Evolutionary conservation across 2,113 vertebrate genomes (phyloP).

Genomic region (Psephotus haematonotus): DNA sequence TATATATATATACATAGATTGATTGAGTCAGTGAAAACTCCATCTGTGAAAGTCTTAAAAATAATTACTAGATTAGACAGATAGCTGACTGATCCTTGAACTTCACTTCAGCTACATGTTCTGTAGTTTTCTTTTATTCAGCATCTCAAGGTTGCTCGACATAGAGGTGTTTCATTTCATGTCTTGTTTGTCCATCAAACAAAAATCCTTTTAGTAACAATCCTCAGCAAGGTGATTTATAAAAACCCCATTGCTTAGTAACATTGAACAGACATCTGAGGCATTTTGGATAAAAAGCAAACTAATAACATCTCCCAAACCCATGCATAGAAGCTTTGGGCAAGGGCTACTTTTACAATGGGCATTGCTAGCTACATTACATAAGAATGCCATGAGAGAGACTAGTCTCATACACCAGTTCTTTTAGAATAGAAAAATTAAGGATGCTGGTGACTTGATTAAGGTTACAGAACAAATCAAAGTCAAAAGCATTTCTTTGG

Average conservation of each 20-base stretch:
- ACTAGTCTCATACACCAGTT: background rate
- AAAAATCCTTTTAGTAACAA: background rate
- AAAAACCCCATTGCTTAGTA: background rate
- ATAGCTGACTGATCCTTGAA: background rate
- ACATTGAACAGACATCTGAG: background rate
- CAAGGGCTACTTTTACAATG: background rate
- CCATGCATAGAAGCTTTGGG: background rate
- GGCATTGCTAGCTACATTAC: background rate
- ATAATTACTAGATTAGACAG: background rate
- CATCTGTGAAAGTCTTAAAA: background rate
- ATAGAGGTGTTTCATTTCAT: background rate
- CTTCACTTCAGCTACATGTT: background rate
- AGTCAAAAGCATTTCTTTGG: background rate
- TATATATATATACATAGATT: background rate
- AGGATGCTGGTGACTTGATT: background rate
- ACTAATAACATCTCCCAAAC: background rate
- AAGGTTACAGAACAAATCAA: background rate
- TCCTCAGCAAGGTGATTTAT: background rate
- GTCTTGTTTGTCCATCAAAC: background rate
- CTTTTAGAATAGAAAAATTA: background rate
- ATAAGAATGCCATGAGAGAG: background rate
- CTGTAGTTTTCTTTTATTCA: background rate
- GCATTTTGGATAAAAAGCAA: background rate
- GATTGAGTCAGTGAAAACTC: background rate
- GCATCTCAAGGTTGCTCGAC: background rate